A percentile compares a stretch with the other conserved stretches of the same genome.
Evolutionary conservation across 2,888 invertebrate species (phyloP).

Genomic region (Gerris lacustris): DNA sequence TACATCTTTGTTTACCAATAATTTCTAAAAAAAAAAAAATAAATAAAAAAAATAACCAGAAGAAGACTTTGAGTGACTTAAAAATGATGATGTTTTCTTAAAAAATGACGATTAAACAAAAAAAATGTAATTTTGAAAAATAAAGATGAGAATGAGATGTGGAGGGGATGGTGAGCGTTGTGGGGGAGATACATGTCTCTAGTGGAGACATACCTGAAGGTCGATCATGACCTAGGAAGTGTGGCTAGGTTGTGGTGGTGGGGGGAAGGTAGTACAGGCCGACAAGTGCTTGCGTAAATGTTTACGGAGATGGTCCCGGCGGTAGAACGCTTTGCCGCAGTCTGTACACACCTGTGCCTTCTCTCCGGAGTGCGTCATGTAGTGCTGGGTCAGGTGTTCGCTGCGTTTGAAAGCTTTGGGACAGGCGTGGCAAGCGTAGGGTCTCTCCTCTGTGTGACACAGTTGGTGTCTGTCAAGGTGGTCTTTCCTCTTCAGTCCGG

Average conservation of each 20-base stretch:
- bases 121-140: too few relatives aligned
- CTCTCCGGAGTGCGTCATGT: constrained; percentile 42
- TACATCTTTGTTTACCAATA: too few relatives aligned
- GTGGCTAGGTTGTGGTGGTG: neutral
- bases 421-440: constrained; percentile 32
- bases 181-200: neutral
- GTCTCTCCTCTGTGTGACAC: constrained; percentile 40
- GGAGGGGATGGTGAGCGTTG: too few relatives aligned
- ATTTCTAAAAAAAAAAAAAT: too few relatives aligned
- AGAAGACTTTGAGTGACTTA: too few relatives aligned
- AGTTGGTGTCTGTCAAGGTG: constrained; percentile 42
- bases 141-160: too few relatives aligned
- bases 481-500: constrained; percentile 42
- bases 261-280: constrained; percentile 1
- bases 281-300: constrained; percentile 40
- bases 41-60: too few relatives aligned
- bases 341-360: constrained; percentile 39
- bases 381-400: constrained; percentile 43
- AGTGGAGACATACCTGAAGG: constrained; percentile 1
- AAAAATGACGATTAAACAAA: too few relatives aligned
- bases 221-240: neutral
- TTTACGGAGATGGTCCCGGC: constrained; percentile 43
- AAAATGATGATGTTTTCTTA: too few relatives aligned
- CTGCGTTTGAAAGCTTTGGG: constrained; percentile 39
- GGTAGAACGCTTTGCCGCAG: constrained; percentile 42